Evolutionary conservation across 2,113 vertebrate species (phyloP), one percentile per base, ranked within the genome.

Genomic region (Ascaphus truei): DNA sequence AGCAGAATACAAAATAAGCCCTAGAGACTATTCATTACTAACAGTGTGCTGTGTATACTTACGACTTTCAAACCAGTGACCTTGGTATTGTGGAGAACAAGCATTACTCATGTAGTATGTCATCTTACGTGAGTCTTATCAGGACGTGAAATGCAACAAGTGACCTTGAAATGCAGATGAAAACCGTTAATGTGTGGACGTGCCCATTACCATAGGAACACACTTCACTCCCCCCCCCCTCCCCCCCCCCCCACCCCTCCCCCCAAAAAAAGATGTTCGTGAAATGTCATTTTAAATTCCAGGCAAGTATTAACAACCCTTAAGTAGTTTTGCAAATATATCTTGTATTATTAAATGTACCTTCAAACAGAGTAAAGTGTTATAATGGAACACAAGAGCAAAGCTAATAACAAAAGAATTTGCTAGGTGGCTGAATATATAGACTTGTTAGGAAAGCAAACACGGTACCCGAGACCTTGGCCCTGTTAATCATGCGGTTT

Each of bases 1-100:
- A 30, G 4, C 16, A 20, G 67, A 60, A 71, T 71, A 61, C 52
- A 71, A n/a, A 71, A 71, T 71, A 71, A 61, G 67, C 31, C 65
- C 43, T 33, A 9, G 41, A 50, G 55, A 45, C 53, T 7, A 15
- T 37, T 39, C 22, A 3, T 4, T 29, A 15, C 64, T 10, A 34
- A 4, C 16, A 6, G 39, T 30, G 20, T 29, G n/a, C 55, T 52
- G 33, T 41, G 43, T 11, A 30, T 71, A 52, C 60, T 61, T 61
- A 25, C 36, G 48, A 61, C 67, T 71, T 71, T 71, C 56, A 60
- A 52, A 71, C 33, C 33, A 18, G 56, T 51, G 56, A 69, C 67
- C 67, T 61, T 71, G 56, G 33, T 60, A 52, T 51, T 51, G 67
- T 41, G 25, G 43, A 61, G 23, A 69, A 61, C 15, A 71, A 50